Evolutionary conservation across 2,888 invertebrate genomes (phyloP), one percentile per base, ranked within the genome.

Genomic region (Physocephala rufipes): DNA sequence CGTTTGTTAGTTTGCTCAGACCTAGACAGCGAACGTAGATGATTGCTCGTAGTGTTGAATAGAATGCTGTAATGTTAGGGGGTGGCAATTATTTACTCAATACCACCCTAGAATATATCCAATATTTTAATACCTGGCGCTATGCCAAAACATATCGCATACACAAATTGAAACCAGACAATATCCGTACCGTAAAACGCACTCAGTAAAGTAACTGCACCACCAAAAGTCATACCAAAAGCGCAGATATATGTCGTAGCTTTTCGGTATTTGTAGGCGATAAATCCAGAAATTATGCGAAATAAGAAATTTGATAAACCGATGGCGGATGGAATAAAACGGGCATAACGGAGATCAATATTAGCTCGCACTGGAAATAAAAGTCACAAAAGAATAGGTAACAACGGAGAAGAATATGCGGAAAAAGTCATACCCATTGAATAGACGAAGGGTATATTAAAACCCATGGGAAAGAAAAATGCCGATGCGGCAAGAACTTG

Each of bases 361-460:
- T 74, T 72, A 47, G 71, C 74, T 58, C 76, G 75, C 36, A 70
- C 75, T 77, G 36, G 36, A 67, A 67, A n/a, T n/a, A n/a, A 5
- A 36, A 36, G 4, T 28, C 21, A 43, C 2, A 67, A 24, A 21
- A n/a, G 13, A 55, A 53, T 21, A 30, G 2, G 24, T n/a, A n/a
- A 36, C 36, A 36, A 9, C 4, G 36, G 4, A 9, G 4, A 36
- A 36, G 36, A 9, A 36, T 9, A 36, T 4, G 36, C 36, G 36
- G 36, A 9, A 4, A 28, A 5, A 0, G 15, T n/a, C 77, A 71
- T 70, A 81, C 81, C 72, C 30, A 75, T 79, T 3, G 92, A 86
- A 80, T 90, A 94, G 75, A 92, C 88, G 82, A 91, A 95, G 0
- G 94, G 94, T n/a, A 93, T 90, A 81, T 92, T 93, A 80, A 93